Percentiles rank a stretch among this genome's conserved stretches.
Evolutionary conservation across 2,113 vertebrate genomes (phyloP).

Genomic region (Podarcis muralis): DNA sequence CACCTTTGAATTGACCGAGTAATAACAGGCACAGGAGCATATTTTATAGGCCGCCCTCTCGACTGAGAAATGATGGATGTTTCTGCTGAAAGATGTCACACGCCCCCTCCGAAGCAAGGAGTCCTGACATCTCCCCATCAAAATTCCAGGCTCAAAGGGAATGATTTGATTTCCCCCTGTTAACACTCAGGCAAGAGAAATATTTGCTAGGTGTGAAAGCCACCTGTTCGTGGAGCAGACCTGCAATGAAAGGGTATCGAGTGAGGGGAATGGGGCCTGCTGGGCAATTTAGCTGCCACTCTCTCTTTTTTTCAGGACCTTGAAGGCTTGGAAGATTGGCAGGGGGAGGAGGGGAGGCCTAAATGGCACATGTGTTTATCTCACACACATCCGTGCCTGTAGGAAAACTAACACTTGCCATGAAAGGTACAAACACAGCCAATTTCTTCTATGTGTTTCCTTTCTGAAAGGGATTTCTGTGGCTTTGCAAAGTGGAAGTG

Average conservation of each 20-base stretch:
- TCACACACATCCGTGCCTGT: not conserved
- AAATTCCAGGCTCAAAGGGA: slow-evolving; percentile 62
- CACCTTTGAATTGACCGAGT: slow-evolving; percentile 61
- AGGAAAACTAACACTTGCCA: slow-evolving; percentile 36
- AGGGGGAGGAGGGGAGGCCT: no score
- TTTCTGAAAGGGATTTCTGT: not conserved
- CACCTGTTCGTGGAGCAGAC: slow-evolving; percentile 54
- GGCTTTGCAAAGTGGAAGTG: not conserved
- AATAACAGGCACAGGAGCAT: slow-evolving; percentile 58
- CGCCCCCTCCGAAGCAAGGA: slow-evolving; percentile 43
- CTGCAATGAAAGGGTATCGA: slow-evolving; percentile 40
- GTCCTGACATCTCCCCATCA: slow-evolving; percentile 49
- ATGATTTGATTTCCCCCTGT: slow-evolving; percentile 65
- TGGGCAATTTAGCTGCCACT: slow-evolving; percentile 54
- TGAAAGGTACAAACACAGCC: slow-evolving; percentile 8
- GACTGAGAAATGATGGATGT: slow-evolving; percentile 66
- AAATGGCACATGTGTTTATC: not conserved
- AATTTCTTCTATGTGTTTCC: slow-evolving; percentile 7
- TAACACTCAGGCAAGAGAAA: slow-evolving; percentile 50
- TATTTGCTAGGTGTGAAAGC: slow-evolving; percentile 61
- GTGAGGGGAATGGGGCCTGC: slow-evolving; percentile 40
- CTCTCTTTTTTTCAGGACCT: slow-evolving; percentile 39
- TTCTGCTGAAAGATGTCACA: slow-evolving; percentile 48
- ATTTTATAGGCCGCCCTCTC: slow-evolving; percentile 61
- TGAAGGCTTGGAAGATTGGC: not conserved